These are phyloP conservation scores for Hippocampus kuda DNA, from an alignment of 2,797 vertebrate species.

Conservation along the genomic window DNA sequence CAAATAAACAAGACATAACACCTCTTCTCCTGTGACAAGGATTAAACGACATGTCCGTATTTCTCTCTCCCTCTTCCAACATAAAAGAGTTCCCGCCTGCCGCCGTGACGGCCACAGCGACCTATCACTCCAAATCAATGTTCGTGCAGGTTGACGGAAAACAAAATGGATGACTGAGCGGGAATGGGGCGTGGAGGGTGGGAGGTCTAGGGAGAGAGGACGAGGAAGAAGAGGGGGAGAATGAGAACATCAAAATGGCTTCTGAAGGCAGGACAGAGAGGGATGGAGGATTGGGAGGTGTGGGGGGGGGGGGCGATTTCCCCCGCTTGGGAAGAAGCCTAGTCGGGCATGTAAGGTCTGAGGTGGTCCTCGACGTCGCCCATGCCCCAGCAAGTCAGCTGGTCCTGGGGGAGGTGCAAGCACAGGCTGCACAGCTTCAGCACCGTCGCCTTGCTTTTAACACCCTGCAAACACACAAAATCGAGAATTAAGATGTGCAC, in stretches of 20 bases:
- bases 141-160: constrained; percentile 74
- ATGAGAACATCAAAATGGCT: constrained; percentile 64
- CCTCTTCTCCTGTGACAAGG: constrained; percentile 61
- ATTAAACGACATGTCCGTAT: constrained; percentile 57
- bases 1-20: constrained; percentile 54
- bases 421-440: constrained; percentile 99
- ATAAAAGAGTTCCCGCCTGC: constrained; percentile 71
- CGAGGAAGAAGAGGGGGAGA: constrained; percentile 36
- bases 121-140: constrained; percentile 75
- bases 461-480: constrained; percentile 70
- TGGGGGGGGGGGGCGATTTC: constrained; percentile 61
- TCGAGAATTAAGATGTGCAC: background rate
- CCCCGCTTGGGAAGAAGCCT: constrained; percentile 54
- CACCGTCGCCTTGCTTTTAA: constrained; percentile 98
- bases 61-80: constrained; percentile 44
- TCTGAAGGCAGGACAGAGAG: constrained; percentile 68
- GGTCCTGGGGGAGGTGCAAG: constrained; percentile 97
- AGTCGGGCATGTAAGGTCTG: constrained; percentile 96
- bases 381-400: constrained; percentile 97
- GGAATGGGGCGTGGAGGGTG: constrained; percentile 26
- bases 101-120: constrained; percentile 66
- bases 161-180: constrained; percentile 50
- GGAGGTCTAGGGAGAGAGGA: constrained; percentile 22
- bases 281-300: constrained; percentile 70
- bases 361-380: constrained; percentile 99